Evolutionary conservation across 2,113 vertebrate species (phyloP), one percentile per base, ranked within the genome.

Genomic region (Aplodontia rufa): DNA sequence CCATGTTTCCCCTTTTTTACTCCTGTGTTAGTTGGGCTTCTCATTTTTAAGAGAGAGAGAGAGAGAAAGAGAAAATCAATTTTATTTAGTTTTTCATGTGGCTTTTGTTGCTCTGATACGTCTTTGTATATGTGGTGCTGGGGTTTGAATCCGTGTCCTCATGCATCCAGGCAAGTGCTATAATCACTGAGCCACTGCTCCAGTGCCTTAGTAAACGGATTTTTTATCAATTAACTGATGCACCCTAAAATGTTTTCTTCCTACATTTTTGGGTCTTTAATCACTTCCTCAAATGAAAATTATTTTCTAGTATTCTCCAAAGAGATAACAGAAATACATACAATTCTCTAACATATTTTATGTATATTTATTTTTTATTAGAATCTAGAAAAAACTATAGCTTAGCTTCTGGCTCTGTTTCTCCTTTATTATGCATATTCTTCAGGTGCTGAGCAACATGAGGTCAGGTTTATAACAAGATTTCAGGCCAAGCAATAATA

Each of bases 281-380:
- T 49, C 20, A 55, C n/a, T 4, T 85, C 14, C 35, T 87, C 3
- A 40, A 1, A 30, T 60, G 76, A 76, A 45, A 91, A 30, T 66
- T 24, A 83, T 79, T 92, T 93, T 64, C 45, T 45, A 81, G 45
- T 92, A 75, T 83, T 53, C 86, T 64, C 24, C 45, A 76, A 84
- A 64, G 40, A 64, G 40, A 69, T 42, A 12, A 68, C 10, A n/a
- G 51, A 88, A 91, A 92, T 68, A 37, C 49, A 69, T 16, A 72
- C 3, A 53, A 2, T 84, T 32, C 51, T 80, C 64, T 75, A 71
- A 30, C 3, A 83, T 0, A 22, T 19, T 87, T 83, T 37, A 24
- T 89, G 37, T 85, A 30, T 30, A 66, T 76, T 68, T 90, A 20
- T 19, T 24, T 94, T 71, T 91, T 42, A 76, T 75, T 79, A 30